Evolutionary conservation across 2,888 invertebrate species (phyloP), one percentile per base, ranked within the genome.

Genomic region (Drosophila mettleri): DNA sequence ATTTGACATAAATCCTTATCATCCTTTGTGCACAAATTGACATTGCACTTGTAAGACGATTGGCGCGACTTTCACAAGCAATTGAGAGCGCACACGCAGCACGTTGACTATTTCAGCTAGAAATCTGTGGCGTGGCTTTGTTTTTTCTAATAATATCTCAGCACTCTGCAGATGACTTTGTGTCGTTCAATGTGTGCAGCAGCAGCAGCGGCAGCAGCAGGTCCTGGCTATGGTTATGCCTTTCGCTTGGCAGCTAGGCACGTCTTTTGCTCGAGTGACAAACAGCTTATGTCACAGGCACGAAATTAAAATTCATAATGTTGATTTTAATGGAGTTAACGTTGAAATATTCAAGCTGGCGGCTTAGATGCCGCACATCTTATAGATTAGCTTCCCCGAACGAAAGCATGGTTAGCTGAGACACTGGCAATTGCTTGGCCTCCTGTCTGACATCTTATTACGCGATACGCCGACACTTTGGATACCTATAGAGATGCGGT

Each of bases 11-110:
- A 84, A 88, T 86, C 83, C 84, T 78, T 86, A 86, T 82, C 86
- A 88, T 86, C 88, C 86, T 75, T 78, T 86, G 86, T 87, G 83
- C 86, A 78, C 84, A 88, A 84, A 84, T 84, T 84, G 84, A 86
- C 84, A 82, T 80, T 87, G 86, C 88, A 84, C 88, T 84, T 84
- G 83, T 88, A 84, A 88, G 83, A 63, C 74, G 83, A 87, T 85
- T 85, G 87, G 66, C 69, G 74, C 77, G 79, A 74, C 80, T 34
- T 69, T 68, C 57, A 49, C 43, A 20, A 39, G 31, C 61, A 55
- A 41, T 82, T 62, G 52, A 74, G 58, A 69, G 45, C 53, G 39
- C 16, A 31, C 18, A n/a, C 9, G 24, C 27, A 16, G n/a, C 31
- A 14, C 41, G 8, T 34, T 43, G 43, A 43, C 43, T 34, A 45